Percentiles rank a stretch among this genome's conserved stretches.
Evolutionary conservation across 2,888 invertebrate genomes (phyloP).

Genomic region (Cryptocheilus praepositus): DNA sequence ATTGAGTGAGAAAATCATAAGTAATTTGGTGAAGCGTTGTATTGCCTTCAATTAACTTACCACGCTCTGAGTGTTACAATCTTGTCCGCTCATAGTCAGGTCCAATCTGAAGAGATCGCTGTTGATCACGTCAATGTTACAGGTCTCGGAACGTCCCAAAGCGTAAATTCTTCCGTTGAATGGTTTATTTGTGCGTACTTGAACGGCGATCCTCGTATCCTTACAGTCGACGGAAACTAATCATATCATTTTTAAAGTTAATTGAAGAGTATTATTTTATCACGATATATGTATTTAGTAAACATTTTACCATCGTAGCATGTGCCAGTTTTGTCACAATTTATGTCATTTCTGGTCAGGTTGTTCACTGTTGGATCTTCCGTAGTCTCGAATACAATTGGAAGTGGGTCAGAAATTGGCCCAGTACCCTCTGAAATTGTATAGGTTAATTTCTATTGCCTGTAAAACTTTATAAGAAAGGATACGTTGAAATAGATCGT

Average conservation of each 20-base stretch:
- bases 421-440: constrained; percentile 73
- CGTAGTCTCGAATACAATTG: constrained; percentile 86
- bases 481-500: background rate
- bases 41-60: constrained; percentile 77
- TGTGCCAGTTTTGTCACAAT: constrained; percentile 95
- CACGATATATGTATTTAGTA: background rate
- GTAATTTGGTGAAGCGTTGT: too few species aligned
- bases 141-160: constrained; percentile 93
- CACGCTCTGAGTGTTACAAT: constrained; percentile 96
- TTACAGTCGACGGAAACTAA: constrained; percentile 95
- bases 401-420: constrained; percentile 77
- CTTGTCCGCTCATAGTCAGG: constrained; percentile 94
- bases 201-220: constrained; percentile 94
- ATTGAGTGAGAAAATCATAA: background rate
- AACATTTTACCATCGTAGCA: constrained; percentile 90
- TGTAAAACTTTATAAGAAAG: background rate
- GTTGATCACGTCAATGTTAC: constrained; percentile 95
- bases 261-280: background rate
- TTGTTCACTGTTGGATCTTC: constrained; percentile 86
- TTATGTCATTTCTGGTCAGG: constrained; percentile 83
- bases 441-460: constrained; percentile 3
- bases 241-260: constrained; percentile 39
- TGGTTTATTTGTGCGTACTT: constrained; percentile 93
- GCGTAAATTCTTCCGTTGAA: constrained; percentile 97
- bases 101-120: constrained; percentile 94